A percentile compares a stretch with the other conserved stretches of the same genome.
These are phyloP conservation scores for Parnassius smintheus DNA, from an alignment of 2,888 invertebrate species.

Conservation along the genomic window DNA sequence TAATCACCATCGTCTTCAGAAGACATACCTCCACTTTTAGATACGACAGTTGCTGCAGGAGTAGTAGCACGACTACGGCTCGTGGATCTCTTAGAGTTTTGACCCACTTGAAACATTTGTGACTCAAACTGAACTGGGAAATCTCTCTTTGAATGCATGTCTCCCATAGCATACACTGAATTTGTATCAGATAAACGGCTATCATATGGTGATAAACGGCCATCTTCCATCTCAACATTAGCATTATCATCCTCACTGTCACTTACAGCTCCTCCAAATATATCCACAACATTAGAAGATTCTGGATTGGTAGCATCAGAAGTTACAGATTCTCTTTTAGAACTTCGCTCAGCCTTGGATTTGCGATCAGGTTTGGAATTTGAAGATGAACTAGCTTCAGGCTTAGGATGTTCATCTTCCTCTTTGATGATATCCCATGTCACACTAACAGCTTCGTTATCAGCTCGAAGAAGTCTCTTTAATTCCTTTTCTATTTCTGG, in stretches of 20 bases:
- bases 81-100: slow-evolving; percentile 42
- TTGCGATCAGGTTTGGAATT: slow-evolving; percentile 58
- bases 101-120: slow-evolving; percentile 49
- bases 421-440: slow-evolving; percentile 95
- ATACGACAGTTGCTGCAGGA: slow-evolving; percentile 42
- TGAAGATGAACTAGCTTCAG: slow-evolving; percentile 37
- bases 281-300: slow-evolving; percentile 82
- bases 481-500: slow-evolving; percentile 99
- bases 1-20: slow-evolving; percentile 63
- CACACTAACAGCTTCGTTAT: slow-evolving; percentile 94
- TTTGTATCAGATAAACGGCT: slow-evolving; percentile 85
- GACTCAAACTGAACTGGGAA: slow-evolving; percentile 62
- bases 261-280: slow-evolving; percentile 96
- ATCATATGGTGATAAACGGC: slow-evolving; percentile 87
- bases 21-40: slow-evolving; percentile 47
- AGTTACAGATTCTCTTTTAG: slow-evolving; percentile 35
- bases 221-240: slow-evolving; percentile 91
- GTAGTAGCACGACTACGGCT: slow-evolving; percentile 44
- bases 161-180: slow-evolving; percentile 54
- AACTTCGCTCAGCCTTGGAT: slow-evolving; percentile 45
- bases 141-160: slow-evolving; percentile 45
- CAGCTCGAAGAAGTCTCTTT: slow-evolving; percentile 92
- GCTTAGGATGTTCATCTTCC: slow-evolving; percentile 85
- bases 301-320: slow-evolving; percentile 42
- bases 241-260: slow-evolving; percentile 93